Evolutionary conservation across 30 jellyfish, hydroid and myxozoan genomes (phyloP).

Genomic region (Morbakka virulenta): DNA sequence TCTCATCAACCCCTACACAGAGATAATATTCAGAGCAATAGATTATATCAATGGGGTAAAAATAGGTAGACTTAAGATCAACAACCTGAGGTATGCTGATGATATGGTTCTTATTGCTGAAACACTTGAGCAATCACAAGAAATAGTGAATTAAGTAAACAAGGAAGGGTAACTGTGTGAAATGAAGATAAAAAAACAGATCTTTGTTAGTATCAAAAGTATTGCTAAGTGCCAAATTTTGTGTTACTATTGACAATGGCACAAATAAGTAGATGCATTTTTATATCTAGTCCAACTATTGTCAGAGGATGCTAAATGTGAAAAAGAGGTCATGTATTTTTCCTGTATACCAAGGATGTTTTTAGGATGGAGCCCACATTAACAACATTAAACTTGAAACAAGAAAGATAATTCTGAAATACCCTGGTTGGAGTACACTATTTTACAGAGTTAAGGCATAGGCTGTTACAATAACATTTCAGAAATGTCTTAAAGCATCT

Average conservation of each 20-base stretch:
- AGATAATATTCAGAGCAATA: constrained; percentile 5
- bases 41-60: constrained; percentile 1
- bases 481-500: too few relatives aligned
- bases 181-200: constrained; percentile 16
- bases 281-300: constrained; percentile 1
- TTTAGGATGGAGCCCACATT: too few relatives aligned
- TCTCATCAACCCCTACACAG: constrained; percentile 1
- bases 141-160: constrained; percentile 4
- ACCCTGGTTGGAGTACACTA: too few relatives aligned
- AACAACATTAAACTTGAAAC: too few relatives aligned
- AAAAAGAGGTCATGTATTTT: not conserved
- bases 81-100: constrained; percentile 21
- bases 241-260: constrained; percentile 4
- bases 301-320: constrained; percentile 15
- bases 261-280: not conserved
- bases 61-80: constrained; percentile 8
- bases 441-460: too few relatives aligned
- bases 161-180: constrained; percentile 19
- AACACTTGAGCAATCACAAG: constrained; percentile 21
- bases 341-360: too few relatives aligned
- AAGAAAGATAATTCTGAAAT: too few relatives aligned
- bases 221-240: constrained; percentile 7
- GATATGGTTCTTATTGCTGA: constrained; percentile 6
- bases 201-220: constrained; percentile 15
- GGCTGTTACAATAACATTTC: too few relatives aligned